Conservation (phyloP, 30 jellyfish, hydroid and myxozoan species). For the Aurelia aurita region DNA sequence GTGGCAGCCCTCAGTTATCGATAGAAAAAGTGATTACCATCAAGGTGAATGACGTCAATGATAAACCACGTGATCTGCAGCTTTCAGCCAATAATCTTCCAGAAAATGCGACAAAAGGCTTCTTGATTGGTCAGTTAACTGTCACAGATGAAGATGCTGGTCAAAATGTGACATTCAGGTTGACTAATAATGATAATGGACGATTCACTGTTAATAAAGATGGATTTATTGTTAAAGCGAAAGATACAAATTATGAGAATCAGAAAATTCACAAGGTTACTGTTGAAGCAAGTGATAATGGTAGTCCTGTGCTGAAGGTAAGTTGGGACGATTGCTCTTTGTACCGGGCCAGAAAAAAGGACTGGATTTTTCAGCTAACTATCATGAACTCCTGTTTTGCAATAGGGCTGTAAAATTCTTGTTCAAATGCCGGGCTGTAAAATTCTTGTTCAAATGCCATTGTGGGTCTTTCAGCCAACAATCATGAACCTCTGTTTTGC, state of each 20-base stretch:
- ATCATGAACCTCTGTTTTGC: no score
- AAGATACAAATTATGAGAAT: conserved; percentile 75
- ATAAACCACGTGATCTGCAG: conserved; percentile 76
- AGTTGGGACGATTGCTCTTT: background rate
- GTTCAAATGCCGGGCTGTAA: no score
- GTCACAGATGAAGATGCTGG: conserved; percentile 85
- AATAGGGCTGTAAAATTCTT: no score
- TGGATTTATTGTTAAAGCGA: conserved; percentile 55
- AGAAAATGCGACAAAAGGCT: conserved; percentile 81
- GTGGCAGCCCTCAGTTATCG: conserved; percentile 69
- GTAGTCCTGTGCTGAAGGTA: conserved; percentile 76
- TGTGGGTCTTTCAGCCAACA: no score
- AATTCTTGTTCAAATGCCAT: no score
- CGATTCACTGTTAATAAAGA: conserved; percentile 39
- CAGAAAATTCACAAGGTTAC: conserved; percentile 57
- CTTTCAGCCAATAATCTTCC: conserved; percentile 63
- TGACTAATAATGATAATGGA: conserved; percentile 75
- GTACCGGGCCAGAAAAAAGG: no score
- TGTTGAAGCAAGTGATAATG: conserved; percentile 82
- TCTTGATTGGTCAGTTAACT: conserved; percentile 68
- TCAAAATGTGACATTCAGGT: conserved; percentile 55
- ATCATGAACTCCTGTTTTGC: no score
- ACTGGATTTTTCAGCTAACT: no score
- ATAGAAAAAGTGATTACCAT: conserved; percentile 44
- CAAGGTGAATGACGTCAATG: conserved; percentile 65